Base-by-base conservation (phyloP, 2,888 invertebrate genomes). In the Phrixothrix hirtus region DNA sequence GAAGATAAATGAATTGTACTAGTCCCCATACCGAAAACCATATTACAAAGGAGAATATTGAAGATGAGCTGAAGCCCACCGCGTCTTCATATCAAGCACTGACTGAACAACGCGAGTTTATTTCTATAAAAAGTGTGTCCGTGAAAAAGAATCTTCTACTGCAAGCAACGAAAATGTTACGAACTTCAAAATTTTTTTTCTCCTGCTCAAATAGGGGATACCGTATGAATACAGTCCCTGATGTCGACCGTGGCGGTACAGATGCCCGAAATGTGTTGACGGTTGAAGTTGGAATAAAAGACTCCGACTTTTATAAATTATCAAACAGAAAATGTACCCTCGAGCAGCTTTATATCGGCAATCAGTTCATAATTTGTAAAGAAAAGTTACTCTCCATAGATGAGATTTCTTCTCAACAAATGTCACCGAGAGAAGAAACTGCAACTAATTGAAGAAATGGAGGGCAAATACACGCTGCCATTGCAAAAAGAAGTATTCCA, bases 211-310 rank as follows among this genome's bases (percentile, higher is more conserved):
- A 55, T 58, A 56, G 50, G 52, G 50, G 59, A 58, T 48, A 61
- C 38, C 46, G 58, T 61, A 51, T 46, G 58, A 54, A 54, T 58
- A 39, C 49, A 59, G 56, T 27, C 27, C 29, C 29, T 29, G 29
- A 29, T 29, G 59, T 63, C 27, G 55, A 63, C 54, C 52, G 62
- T 45, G 61, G 58, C n/a, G 56, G 57, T 53, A 60, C 60, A 50
- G 61, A 61, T 52, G 42, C 54, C 39, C 57, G 59, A 50, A 58
- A 60, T 55, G 56, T 63, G 50, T 61, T 64, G 48, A 61, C 54
- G 16, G 52, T 58, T 48, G 58, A 59, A 50, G 50, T 59, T 55
- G 56, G 49, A 57, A 58, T 57, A 60, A 55, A 59, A 32, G 60
- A 59, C 43, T 59, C 57, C 30, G 60, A 57, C 37, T 62, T 62